Evolutionary conservation across 1,140 invertebrate genomes (phyloP).

Genomic region (Mactra quadrangularis): DNA sequence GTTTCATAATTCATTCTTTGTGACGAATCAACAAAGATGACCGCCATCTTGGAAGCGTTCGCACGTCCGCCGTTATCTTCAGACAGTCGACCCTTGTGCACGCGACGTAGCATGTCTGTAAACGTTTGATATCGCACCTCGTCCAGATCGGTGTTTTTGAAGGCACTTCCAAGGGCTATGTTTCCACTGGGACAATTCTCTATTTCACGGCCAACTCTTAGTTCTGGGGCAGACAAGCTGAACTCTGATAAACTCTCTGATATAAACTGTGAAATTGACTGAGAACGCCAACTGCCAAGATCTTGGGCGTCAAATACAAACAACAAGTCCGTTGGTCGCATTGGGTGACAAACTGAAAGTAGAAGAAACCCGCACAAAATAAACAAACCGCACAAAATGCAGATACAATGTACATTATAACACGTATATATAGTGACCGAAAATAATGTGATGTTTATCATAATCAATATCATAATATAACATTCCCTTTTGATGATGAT

Average conservation of each 20-base stretch:
- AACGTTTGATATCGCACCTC: conserved; percentile 42
- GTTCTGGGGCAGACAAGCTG: conserved; percentile 58
- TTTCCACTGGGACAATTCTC: conserved; percentile 67
- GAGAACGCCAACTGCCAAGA: conserved; percentile 58
- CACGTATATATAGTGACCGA: too few species aligned
- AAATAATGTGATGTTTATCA: too few species aligned
- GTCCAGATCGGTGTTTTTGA: conserved; percentile 21
- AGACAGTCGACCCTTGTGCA: conserved; percentile 44
- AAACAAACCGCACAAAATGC: too few species aligned
- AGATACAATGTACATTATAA: too few species aligned
- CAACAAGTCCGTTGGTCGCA: conserved; percentile 67
- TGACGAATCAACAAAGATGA: conserved; percentile 56
- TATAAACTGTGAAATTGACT: conserved; percentile 68
- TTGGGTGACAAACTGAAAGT: conserved; percentile 64
- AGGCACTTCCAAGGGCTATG: conserved; percentile 62
- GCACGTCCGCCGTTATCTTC: conserved; percentile 54
- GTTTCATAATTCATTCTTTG: conserved; percentile 53
- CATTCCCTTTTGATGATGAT: too few species aligned
- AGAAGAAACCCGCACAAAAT: too few species aligned
- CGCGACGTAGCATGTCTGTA: conserved; percentile 59
- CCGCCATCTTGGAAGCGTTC: conserved; percentile 59
- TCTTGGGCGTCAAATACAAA: conserved; percentile 72
- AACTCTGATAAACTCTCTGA: conserved; percentile 63
- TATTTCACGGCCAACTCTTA: conserved; percentile 68
- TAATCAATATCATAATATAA: too few species aligned